These are phyloP conservation scores for Acipenser transmontanus DNA, from an alignment of 2,797 vertebrate genomes.

Conservation along the genomic window DNA sequence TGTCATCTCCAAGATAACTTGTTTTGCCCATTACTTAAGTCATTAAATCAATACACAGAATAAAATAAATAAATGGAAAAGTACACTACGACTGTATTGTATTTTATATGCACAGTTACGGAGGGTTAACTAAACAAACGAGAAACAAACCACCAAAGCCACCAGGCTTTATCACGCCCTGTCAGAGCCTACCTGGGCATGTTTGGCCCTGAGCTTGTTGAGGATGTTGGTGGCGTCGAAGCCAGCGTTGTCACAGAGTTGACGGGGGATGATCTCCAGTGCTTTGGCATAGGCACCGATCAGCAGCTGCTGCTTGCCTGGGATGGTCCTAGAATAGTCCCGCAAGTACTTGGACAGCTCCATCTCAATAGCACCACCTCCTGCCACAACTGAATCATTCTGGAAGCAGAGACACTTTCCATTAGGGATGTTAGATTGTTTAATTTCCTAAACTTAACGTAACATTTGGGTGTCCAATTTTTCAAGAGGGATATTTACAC, in stretches of 20 bases:
- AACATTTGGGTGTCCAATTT: too few relatives aligned
- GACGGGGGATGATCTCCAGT: conserved; percentile 90
- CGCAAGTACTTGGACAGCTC: conserved; percentile 90
- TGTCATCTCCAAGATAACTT: too few relatives aligned
- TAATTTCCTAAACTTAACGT: too few relatives aligned
- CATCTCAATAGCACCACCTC: conserved; percentile 95
- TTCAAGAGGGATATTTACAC: too few relatives aligned
- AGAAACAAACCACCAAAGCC: not conserved
- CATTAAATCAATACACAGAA: too few relatives aligned
- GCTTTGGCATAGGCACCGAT: conserved; percentile 95
- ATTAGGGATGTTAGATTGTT: not conserved
- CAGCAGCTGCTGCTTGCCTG: conserved; percentile 92
- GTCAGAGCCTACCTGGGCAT: conserved; percentile 76
- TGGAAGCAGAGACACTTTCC: conserved; percentile 36
- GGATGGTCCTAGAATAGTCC: conserved; percentile 93
- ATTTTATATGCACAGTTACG: not conserved
- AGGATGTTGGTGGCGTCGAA: conserved; percentile 97
- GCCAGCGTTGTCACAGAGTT: conserved; percentile 95
- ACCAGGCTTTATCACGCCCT: too few relatives aligned
- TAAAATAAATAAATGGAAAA: too few relatives aligned
- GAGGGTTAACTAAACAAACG: accelerated
- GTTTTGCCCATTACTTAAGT: too few relatives aligned
- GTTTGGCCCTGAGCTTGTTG: conserved; percentile 90
- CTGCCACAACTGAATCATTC: conserved; percentile 91
- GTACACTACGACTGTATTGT: too few relatives aligned